These are phyloP conservation scores for Dicyrtoma fusca DNA, from an alignment of 2,888 invertebrate genomes.

Conservation along the genomic window DNA sequence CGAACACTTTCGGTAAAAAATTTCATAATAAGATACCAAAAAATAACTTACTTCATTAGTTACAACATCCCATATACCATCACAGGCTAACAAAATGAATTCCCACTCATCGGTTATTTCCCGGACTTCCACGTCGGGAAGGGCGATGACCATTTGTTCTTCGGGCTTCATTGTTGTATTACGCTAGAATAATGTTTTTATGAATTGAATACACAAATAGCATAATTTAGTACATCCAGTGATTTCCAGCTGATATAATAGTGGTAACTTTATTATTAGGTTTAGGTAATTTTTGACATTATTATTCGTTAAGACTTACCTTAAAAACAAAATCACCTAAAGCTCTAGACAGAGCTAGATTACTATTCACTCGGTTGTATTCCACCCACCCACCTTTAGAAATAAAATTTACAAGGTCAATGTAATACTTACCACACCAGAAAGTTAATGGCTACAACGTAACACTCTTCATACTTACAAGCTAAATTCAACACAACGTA, in stretches of 20 bases:
- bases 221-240: no score
- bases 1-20: background rate
- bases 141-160: conserved; percentile 98
- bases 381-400: conserved; percentile 91
- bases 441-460: background rate
- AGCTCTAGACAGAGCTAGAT: conserved; percentile 92
- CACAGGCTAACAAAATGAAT: conserved; percentile 94
- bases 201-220: no score
- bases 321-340: conserved; percentile 95
- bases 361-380: conserved; percentile 96
- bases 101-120: conserved; percentile 88
- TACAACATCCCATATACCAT: conserved; percentile 99
- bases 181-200: conserved; percentile 62
- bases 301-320: conserved; percentile 3
- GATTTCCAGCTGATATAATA: no score
- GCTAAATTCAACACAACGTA: background rate
- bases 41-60: conserved; percentile 71
- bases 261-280: no score
- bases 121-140: conserved; percentile 85
- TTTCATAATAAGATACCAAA: background rate
- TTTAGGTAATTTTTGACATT: no score
- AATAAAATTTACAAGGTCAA: conserved; percentile 13
- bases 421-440: background rate
- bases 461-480: background rate
- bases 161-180: conserved; percentile 82